Evolutionary conservation across 2,888 invertebrate genomes (phyloP), one percentile per base, ranked within the genome.

Genomic region (Tenthredo notha): DNA sequence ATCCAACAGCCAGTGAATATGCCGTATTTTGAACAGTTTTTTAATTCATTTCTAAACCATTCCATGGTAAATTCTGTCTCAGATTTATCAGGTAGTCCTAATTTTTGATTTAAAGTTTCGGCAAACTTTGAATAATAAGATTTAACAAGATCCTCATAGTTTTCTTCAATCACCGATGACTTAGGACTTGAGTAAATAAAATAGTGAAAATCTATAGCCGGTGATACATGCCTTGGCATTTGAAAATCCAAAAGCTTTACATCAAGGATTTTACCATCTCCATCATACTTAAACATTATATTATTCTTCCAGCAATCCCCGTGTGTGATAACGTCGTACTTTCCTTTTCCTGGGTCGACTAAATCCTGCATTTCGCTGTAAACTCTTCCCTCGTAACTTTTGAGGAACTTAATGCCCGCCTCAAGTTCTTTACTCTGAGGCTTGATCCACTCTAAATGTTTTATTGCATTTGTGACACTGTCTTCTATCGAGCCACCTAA

Each of bases 221-320:
- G 84, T 0, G 91, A 90, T 0, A 86, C 80, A 65, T 92, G 90
- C 43, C 92, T 88, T 0, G 86, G 86, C 6, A 87, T 86, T 43
- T 84, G 85, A 25, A 74, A 86, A 40, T 84, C 72, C 47, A 86
- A n/a, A 15, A 86, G 47, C 37, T 84, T 86, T 21, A 86, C 86
- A 87, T 88, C 87, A 1, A 83, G 54, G 18, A 83, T n/a, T 50
- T 47, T 65, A 15, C 87, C 89, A 0, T 86, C 43, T 0, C 67
- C 21, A 33, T 90, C 87, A 50, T 90, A 87, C 18, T 88, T 87
- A 82, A 91, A 92, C 43, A 91, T 86, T 4, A 92, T 86, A 84
- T 92, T 92, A 70, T 92, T 92, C 78, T 88, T 91, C 92, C 91
- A 92, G 5, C 88, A 78, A 50, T 92, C 92, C 0, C 92, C 91